Evolutionary conservation across 2,888 invertebrate genomes (phyloP), one percentile per base, ranked within the genome.

Genomic region (Drosophila sordidula): DNA sequence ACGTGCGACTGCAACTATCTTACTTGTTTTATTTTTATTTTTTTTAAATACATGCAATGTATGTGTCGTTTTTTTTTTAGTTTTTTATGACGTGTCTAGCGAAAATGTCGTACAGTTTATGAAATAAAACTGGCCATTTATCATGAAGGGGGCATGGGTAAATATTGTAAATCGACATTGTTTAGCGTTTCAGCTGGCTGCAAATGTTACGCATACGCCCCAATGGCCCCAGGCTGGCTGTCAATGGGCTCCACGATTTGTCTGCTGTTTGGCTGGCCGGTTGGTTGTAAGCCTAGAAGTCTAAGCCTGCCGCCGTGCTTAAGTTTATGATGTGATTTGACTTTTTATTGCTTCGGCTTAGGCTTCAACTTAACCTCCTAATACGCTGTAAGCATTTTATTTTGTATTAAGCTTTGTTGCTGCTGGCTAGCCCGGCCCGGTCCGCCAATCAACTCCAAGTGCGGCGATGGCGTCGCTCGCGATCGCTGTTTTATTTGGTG

Each of bases 111-210:
- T 78, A 85, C 85, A 85, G 74, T 83, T 78, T 86, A 80, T 83
- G 76, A 78, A 88, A 86, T 88, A 88, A 88, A 88, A 88, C 89
- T 76, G 78, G 78, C 81, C 85, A 86, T 86, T 80, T 80, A 88
- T 86, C 89, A 86, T 70, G 66, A 58, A 56, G 71, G 85, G 74
- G 71, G 68, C 78, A 58, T 68, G 63, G 47, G 47, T 57, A 66
- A 56, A 74, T 70, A 74, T 75, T 76, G 74, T 76, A 72, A 74
- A 54, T 84, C 78, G 80, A 87, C 75, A 87, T 75, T 77, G 70
- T 78, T 75, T 57, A 22, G 39, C 58, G 46, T 41, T 67, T 67
- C 11, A 49, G 65, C 42, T 73, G 56, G 70, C 63, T 69, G 67
- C 68, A 63, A 75, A 74, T 72, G 73, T 86, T 83, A 75, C 89